These are phyloP conservation scores for Takifugu flavidus DNA, from an alignment of 2,113 vertebrate genomes.

Conservation along the genomic window DNA sequence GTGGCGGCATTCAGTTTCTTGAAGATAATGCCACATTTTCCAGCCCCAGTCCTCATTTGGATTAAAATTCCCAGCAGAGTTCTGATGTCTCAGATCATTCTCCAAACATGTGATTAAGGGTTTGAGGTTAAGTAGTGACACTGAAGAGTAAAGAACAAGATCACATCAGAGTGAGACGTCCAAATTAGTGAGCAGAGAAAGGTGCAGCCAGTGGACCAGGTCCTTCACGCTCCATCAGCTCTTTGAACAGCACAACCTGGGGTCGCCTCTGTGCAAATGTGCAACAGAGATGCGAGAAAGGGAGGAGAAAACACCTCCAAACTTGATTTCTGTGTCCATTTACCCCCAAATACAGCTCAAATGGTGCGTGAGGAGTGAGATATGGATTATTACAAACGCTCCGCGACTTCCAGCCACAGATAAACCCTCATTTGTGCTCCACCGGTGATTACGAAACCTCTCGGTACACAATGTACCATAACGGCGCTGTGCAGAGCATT, in stretches of 20 bases:
- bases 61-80: slow-evolving; percentile 52
- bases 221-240: slow-evolving; percentile 3
- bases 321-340: background rate
- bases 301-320: background rate
- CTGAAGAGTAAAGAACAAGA: too few species aligned
- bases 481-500: slow-evolving; percentile 17
- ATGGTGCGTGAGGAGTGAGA: background rate
- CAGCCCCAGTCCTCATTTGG: slow-evolving; percentile 52
- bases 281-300: background rate
- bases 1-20: slow-evolving; percentile 32
- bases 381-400: slow-evolving; percentile 3
- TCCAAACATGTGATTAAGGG: too few species aligned
- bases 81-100: slow-evolving; percentile 31
- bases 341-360: slow-evolving; percentile 4
- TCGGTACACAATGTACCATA: slow-evolving; percentile 25
- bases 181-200: too few species aligned
- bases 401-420: slow-evolving; percentile 16
- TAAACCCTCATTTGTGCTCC: slow-evolving; percentile 4
- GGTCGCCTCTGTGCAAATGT: background rate
- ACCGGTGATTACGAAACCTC: slow-evolving; percentile 26
- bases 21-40: slow-evolving; percentile 53
- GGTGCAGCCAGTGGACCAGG: too few species aligned
- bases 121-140: too few species aligned
- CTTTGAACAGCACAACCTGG: background rate
- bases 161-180: too few species aligned